Conservation (phyloP, 2,888 invertebrate species). For the Cheilosia variabilis region DNA sequence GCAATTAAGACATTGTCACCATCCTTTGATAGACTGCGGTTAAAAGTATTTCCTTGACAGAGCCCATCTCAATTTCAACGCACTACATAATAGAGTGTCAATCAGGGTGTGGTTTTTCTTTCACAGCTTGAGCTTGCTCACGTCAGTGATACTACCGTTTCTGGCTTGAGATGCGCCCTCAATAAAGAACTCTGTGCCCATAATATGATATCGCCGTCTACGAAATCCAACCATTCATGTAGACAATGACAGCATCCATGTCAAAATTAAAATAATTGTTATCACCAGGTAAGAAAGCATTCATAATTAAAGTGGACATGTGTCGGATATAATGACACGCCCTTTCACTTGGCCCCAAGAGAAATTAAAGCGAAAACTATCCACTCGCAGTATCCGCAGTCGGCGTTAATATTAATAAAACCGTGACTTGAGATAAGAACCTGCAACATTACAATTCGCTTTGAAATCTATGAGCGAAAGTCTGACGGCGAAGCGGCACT, state of each 20-base stretch:
- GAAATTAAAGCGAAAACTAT: neutral
- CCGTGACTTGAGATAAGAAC: constrained; percentile 70
- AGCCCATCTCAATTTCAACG: constrained; percentile 36
- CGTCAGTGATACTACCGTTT: neutral
- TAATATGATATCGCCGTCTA: no score
- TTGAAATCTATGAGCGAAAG: constrained; percentile 68
- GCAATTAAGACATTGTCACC: constrained; percentile 52
- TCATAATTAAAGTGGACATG: neutral
- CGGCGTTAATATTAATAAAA: constrained; percentile 49
- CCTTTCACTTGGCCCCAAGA: constrained; percentile 12
- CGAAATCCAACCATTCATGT: no score
- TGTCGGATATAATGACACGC: constrained; percentile 17
- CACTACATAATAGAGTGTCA: constrained; percentile 29
- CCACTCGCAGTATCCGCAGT: neutral
- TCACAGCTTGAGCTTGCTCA: neutral
- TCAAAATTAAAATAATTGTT: no score
- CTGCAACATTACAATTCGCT: constrained; percentile 50
- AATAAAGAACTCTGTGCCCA: no score
- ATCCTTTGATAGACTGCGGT: constrained; percentile 45
- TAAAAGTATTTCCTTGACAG: constrained; percentile 61
- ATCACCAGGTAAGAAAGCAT: no score
- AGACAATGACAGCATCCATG: no score
- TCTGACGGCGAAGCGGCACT: constrained; percentile 49
- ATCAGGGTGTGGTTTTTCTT: constrained; percentile 43
- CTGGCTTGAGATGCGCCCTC: no score